phyloP scores from a whole-genome alignment of 2,797 vertebrate species.

The Fistularia tabacaria region DNA sequence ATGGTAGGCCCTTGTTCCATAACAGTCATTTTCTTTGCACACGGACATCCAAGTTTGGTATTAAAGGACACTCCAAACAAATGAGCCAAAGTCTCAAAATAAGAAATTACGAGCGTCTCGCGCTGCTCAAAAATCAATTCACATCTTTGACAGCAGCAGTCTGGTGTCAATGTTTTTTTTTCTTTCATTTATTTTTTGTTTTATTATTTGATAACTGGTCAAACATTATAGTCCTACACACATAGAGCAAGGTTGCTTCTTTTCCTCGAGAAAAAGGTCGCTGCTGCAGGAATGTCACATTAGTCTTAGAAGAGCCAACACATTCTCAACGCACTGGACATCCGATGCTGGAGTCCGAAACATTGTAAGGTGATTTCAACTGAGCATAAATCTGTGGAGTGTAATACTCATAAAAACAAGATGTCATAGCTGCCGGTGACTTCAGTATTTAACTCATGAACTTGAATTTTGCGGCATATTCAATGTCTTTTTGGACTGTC shows the following conservation, averaged over 20 bases:
- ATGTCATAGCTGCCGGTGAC: slow-evolving; percentile 41
- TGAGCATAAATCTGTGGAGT: slow-evolving; percentile 3
- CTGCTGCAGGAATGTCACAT: slow-evolving; percentile 27
- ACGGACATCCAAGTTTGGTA: slow-evolving; percentile 19
- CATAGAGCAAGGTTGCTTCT: slow-evolving; percentile 22
- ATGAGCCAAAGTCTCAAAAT: slow-evolving; percentile 32
- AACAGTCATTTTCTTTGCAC: slow-evolving; percentile 35
- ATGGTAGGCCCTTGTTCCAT: slow-evolving; percentile 25
- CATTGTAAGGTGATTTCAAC: slow-evolving; percentile 14
- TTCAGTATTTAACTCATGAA: slow-evolving; percentile 55
- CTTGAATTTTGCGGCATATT: slow-evolving; percentile 46
- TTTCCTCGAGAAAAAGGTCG: slow-evolving; percentile 10
- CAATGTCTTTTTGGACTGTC: slow-evolving; percentile 20
- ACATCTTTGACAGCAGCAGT: slow-evolving; percentile 37
- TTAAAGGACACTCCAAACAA: slow-evolving; percentile 36
- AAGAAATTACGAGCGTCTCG: slow-evolving; percentile 16
- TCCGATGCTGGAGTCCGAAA: slow-evolving; percentile 21
- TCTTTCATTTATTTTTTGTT: too few species aligned
- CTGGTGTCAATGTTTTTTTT: slow-evolving; percentile 20
- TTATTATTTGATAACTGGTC: slow-evolving; percentile 18
- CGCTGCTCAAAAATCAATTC: slow-evolving; percentile 27
- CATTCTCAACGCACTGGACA: slow-evolving; percentile 8
- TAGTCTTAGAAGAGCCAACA: slow-evolving; percentile 42
- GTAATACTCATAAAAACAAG: slow-evolving; percentile 6
- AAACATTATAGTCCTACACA: slow-evolving; percentile 18